Base-by-base conservation (phyloP, 2,797 vertebrate species). In the Scarus forsteni region DNA sequence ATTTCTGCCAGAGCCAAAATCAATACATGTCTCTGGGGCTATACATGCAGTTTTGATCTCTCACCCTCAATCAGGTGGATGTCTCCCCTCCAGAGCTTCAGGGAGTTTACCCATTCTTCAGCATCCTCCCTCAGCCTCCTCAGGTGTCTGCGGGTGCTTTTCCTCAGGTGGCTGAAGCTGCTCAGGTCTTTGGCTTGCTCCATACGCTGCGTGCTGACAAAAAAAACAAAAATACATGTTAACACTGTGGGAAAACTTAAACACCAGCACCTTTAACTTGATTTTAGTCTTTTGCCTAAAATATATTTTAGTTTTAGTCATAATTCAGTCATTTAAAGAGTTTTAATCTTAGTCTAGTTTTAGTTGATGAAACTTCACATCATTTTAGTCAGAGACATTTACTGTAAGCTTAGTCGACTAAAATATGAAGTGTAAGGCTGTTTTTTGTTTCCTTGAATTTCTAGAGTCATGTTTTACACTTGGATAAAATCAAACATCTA, bases 41-140 rank as follows among this genome's bases (percentile, higher is more conserved):
- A 5, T 14, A 19, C 39, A 44, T 10, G n/a, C 2, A 39, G 5
- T 46, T 43, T 68, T 61, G 1, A 42, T 62, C 0, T 57, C 75
- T 85, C 89, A 97, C 97, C 97, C 84, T 97, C 96, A 50, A 99
- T 98, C 69, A 91, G 85, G 77, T 88, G 96, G 76, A 99, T 97
- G 83, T 97, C 95, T 1, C 85, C 79, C 61, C 91, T 94, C 98
- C 98, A 99, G 53, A 98, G 96, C 89, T 96, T 70, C 85, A 99
- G 45, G 15, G 93, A 89, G 5, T 88, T 92, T 0, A 92, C 77
- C 67, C 94, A 67, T n/a, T 92, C 92, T 0, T 84, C 75, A 36
- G 74, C 44, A 12, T 96, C 95, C 10, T 88, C 92, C 39, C 79
- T 76, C 65, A 95, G 68, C 84, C 92, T 94, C 82, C 81, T 95